Percentiles rank a stretch among this genome's conserved stretches.
phyloP scores from a whole-genome alignment of 2,888 invertebrate species.

The Prenolepis imparis region DNA sequence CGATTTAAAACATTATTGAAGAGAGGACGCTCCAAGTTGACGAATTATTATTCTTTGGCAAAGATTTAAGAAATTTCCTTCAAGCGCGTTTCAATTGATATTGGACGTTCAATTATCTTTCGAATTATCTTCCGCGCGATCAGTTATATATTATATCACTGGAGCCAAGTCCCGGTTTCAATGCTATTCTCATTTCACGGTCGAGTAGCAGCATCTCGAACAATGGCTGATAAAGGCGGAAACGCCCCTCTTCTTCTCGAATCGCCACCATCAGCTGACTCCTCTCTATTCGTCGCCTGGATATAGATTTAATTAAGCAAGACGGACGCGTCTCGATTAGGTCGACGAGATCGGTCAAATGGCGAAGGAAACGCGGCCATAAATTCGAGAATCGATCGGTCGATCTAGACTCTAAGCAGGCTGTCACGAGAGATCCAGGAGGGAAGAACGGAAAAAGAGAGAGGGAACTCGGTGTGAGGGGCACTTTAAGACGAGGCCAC shows the following conservation, averaged over 20 bases:
- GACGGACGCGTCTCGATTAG: background rate
- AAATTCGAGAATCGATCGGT: background rate
- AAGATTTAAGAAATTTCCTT: background rate
- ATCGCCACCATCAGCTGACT: background rate
- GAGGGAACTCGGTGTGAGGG: constrained; percentile 60
- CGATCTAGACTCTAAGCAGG: background rate
- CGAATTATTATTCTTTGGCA: background rate
- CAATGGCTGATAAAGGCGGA: constrained; percentile 25
- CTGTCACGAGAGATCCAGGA: background rate
- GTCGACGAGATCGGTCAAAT: background rate
- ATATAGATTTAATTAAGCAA: constrained; percentile 15
- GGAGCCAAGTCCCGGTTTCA: constrained; percentile 6
- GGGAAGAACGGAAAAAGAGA: background rate
- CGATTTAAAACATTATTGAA: too few relatives aligned
- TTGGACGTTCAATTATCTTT: constrained; percentile 20
- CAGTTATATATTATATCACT: constrained; percentile 37
- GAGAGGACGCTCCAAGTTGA: background rate
- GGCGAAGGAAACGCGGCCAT: too few relatives aligned
- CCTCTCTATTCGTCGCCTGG: background rate
- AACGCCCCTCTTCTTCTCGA: constrained; percentile 1
- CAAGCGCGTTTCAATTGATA: background rate
- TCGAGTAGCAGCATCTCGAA: constrained; percentile 41
- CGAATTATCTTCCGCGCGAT: constrained; percentile 14
- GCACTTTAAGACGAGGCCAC: constrained; percentile 68
- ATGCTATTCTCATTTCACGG: constrained; percentile 46